These are phyloP conservation scores for Varroa destructor DNA, from an alignment of 1,140 invertebrate genomes.

Conservation along the genomic window DNA sequence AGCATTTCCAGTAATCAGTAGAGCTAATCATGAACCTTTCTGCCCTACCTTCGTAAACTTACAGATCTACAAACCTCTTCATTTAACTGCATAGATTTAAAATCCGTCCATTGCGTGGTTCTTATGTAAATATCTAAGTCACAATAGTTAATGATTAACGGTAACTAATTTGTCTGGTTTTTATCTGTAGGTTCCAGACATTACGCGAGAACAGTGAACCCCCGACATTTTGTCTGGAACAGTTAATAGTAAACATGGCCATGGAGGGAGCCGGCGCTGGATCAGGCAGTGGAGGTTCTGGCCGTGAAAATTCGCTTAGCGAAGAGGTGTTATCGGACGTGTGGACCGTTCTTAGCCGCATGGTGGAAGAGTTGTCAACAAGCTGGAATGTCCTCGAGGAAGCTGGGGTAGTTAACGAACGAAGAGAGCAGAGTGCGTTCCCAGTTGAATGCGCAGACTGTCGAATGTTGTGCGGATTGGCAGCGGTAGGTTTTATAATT, in stretches of 20 bases:
- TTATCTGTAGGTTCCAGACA: slow-evolving; percentile 47
- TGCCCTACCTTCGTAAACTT: no score
- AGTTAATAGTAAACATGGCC: slow-evolving; percentile 61
- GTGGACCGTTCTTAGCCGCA: slow-evolving; percentile 34
- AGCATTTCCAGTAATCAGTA: no score
- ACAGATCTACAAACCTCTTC: no score
- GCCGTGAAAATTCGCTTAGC: slow-evolving; percentile 52
- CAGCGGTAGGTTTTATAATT: background rate
- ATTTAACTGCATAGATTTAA: no score
- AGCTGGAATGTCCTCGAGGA: background rate
- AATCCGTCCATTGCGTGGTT: no score
- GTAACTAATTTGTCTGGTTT: background rate
- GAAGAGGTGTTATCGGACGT: slow-evolving; percentile 38
- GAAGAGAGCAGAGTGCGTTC: slow-evolving; percentile 28
- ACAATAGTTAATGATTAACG: background rate
- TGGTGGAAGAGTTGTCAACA: slow-evolving; percentile 36
- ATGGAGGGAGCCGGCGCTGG: slow-evolving; percentile 47
- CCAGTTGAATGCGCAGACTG: slow-evolving; percentile 13
- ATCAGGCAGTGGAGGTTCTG: slow-evolving; percentile 32
- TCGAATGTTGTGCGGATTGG: slow-evolving; percentile 22
- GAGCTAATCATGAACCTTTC: no score
- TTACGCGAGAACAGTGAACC: slow-evolving; percentile 71
- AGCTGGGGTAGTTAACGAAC: background rate
- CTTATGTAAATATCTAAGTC: no score
- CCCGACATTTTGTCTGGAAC: slow-evolving; percentile 75